phyloP scores from a whole-genome alignment of 23 tunicate genomes.

The Phallusia fumigata region DNA sequence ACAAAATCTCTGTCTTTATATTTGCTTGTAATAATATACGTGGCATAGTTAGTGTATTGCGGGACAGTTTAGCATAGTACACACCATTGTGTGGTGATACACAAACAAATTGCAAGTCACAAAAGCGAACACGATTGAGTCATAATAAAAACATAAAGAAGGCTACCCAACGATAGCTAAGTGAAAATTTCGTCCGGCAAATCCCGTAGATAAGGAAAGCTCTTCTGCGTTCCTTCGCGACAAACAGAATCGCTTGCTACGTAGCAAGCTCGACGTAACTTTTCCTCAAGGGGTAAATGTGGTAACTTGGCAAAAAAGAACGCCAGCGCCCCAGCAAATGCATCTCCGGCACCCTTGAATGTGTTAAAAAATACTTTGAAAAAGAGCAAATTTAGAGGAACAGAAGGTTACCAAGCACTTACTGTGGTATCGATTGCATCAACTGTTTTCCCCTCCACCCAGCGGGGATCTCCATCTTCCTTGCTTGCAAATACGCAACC shows the following conservation, averaged over 20 bases:
- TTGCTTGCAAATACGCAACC: constrained; percentile 65
- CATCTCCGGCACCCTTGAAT: constrained; percentile 80
- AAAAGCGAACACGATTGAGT: too few relatives aligned
- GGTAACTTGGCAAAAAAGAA: constrained; percentile 44
- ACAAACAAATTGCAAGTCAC: too few relatives aligned
- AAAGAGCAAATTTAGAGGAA: not conserved
- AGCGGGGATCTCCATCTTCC: not conserved
- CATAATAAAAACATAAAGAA: too few relatives aligned
- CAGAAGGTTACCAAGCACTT: not conserved
- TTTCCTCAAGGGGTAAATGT: constrained; percentile 33
- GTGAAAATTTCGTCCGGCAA: constrained; percentile 29
- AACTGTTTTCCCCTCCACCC: constrained; percentile 29
- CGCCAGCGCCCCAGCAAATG: constrained; percentile 82
- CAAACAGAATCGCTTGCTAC: constrained; percentile 68
- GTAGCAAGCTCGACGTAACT: constrained; percentile 36
- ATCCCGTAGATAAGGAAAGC: constrained; percentile 43
- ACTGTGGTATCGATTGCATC: constrained; percentile 77
- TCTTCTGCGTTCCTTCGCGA: constrained; percentile 71
- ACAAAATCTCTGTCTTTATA: too few relatives aligned
- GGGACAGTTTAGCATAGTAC: too few relatives aligned
- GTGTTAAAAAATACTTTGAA: too few relatives aligned
- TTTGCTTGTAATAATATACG: too few relatives aligned
- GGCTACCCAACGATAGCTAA: not conserved
- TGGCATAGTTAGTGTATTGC: too few relatives aligned
- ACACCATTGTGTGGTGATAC: too few relatives aligned